These are phyloP conservation scores for Phalloptychus januarius DNA, from an alignment of 2,797 vertebrate genomes.

Conservation along the genomic window DNA sequence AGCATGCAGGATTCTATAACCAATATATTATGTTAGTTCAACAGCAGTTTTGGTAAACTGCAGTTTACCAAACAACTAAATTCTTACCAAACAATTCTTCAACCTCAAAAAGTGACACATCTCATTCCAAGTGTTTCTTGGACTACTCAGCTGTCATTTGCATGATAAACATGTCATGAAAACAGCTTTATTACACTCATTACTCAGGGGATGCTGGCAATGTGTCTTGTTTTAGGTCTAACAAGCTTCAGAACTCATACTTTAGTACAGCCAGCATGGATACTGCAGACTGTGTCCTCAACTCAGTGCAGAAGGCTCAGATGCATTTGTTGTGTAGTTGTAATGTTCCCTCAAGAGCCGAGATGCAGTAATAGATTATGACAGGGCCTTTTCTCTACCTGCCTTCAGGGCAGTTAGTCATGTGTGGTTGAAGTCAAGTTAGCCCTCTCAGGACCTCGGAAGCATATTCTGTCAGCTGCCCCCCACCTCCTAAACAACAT, in stretches of 20 bases:
- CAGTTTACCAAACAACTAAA: too few relatives aligned
- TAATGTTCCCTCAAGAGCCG: slow-evolving; percentile 64
- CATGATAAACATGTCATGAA: slow-evolving; percentile 29
- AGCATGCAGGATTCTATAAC: slow-evolving; percentile 15
- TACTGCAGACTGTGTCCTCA: slow-evolving; percentile 36
- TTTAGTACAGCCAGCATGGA: slow-evolving; percentile 50
- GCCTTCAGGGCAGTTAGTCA: slow-evolving; percentile 74
- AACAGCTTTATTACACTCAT: slow-evolving; percentile 26
- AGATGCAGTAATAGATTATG: slow-evolving; percentile 77
- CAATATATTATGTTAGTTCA: slow-evolving; percentile 23
- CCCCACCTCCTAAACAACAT: slow-evolving; percentile 60
- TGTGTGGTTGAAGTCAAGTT: slow-evolving; percentile 70
- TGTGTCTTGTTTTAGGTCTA: slow-evolving; percentile 51
- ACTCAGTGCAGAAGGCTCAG: slow-evolving; percentile 32
- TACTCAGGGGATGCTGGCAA: slow-evolving; percentile 44
- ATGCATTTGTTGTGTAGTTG: slow-evolving; percentile 58
- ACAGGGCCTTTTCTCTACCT: slow-evolving; percentile 79
- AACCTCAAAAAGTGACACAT: slow-evolving; percentile 43
- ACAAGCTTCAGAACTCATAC: slow-evolving; percentile 54
- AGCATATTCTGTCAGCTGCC: slow-evolving; percentile 70
- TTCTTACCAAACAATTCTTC: slow-evolving; percentile 1
- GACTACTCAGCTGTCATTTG: slow-evolving; percentile 32
- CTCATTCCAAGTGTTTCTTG: slow-evolving; percentile 27
- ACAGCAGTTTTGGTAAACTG: slow-evolving; percentile 11
- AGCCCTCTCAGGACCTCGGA: slow-evolving; percentile 70